Evolutionary conservation across 2,113 vertebrate species (phyloP).

Genomic region (Leucosticte australis): DNA sequence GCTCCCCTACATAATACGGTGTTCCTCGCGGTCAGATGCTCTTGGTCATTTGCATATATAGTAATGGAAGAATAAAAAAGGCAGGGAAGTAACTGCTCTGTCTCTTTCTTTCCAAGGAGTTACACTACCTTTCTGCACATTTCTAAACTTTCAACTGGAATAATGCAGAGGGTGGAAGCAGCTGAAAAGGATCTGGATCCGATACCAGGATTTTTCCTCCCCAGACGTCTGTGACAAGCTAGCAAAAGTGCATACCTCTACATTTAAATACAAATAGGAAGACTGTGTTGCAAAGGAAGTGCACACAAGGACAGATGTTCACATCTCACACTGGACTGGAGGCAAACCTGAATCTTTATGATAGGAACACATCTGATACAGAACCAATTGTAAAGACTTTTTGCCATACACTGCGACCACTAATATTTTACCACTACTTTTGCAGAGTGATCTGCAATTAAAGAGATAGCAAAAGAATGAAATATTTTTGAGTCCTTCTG

Average conservation of each 20-base stretch:
- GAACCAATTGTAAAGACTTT: neutral
- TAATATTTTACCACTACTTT: neutral
- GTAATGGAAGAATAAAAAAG: neutral
- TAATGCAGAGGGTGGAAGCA: neutral
- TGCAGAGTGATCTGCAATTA: neutral
- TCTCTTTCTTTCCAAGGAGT: neutral
- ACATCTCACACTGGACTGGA: neutral
- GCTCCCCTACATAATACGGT: neutral
- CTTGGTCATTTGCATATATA: neutral
- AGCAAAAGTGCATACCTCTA: neutral
- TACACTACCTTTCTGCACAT: neutral
- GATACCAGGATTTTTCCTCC: neutral
- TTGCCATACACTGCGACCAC: neutral
- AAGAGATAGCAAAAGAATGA: neutral
- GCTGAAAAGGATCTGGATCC: neutral
- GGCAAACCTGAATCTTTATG: neutral
- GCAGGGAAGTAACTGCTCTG: neutral
- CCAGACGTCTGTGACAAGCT: neutral
- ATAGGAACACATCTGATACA: neutral
- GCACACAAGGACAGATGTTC: neutral
- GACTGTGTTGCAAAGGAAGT: neutral
- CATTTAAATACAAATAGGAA: neutral
- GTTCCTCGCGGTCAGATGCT: neutral
- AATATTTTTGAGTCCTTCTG: neutral
- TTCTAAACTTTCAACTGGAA: neutral